A percentile compares a stretch with the other conserved stretches of the same genome.
These are phyloP conservation scores for Tursiops truncatus DNA, from an alignment of 2,113 vertebrate species.

Conservation along the genomic window DNA sequence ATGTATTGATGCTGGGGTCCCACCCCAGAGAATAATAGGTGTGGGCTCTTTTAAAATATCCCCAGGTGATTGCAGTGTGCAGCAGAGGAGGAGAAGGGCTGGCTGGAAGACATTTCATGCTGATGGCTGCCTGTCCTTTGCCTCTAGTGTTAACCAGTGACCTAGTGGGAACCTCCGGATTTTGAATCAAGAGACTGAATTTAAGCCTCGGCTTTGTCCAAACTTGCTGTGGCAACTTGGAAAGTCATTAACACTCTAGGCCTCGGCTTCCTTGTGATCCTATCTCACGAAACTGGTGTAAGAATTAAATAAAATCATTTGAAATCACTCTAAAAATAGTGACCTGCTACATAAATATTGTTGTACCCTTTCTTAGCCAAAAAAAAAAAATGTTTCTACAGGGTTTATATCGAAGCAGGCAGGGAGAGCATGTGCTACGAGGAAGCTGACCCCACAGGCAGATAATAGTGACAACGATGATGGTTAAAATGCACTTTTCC, in stretches of 20 bases:
- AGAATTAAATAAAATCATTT: conserved; percentile 1
- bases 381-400: not conserved
- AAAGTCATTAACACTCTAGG: not conserved
- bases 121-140: not conserved
- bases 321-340: not conserved
- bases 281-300: not conserved
- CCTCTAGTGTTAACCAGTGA: not conserved
- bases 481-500: not conserved
- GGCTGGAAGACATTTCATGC: not conserved
- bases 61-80: not conserved
- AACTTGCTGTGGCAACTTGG: not conserved
- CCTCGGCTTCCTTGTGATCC: not conserved
- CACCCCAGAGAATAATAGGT: not conserved
- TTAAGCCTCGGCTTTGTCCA: not conserved
- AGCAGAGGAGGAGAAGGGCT: not conserved
- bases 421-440: not conserved
- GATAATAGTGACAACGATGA: not conserved
- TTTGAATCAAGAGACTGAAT: not conserved
- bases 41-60: not conserved
- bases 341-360: not conserved
- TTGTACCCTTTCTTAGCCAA: not conserved
- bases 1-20: not conserved
- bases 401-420: not conserved
- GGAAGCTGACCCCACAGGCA: not conserved
- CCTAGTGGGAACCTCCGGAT: not conserved